Evolutionary conservation across 2,797 vertebrate species (phyloP).

Genomic region (Cossypha niveicapilla): DNA sequence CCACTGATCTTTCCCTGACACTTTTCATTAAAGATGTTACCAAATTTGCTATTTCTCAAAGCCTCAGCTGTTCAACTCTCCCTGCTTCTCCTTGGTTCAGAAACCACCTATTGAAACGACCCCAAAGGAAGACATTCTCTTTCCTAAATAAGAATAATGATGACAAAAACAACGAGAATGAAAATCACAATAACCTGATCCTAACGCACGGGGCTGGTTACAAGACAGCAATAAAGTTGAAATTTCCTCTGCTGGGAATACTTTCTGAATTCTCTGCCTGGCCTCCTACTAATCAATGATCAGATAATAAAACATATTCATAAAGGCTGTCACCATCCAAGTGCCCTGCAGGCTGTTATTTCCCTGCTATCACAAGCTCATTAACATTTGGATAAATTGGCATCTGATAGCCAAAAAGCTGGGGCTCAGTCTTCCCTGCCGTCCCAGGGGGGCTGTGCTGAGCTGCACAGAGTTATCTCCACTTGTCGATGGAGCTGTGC

Average conservation of each 20-base stretch:
- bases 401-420: neutral
- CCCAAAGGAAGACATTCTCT: neutral
- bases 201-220: rapidly evolving
- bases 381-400: constrained; percentile 3
- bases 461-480: neutral
- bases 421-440: neutral
- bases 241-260: neutral
- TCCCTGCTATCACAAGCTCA: neutral
- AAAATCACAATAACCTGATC: neutral
- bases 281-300: constrained; percentile 7
- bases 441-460: neutral
- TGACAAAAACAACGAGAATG: neutral
- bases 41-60: neutral
- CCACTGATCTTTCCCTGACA: neutral
- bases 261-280: neutral
- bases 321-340: constrained; percentile 5
- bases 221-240: neutral
- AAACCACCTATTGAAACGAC: neutral
- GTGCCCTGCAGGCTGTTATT: neutral
- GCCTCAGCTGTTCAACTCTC: neutral
- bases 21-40: neutral
- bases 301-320: constrained; percentile 22
- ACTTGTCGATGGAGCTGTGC: rapidly evolving
- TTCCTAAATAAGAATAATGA: neutral
- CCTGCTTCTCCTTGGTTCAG: neutral